A percentile compares a stretch with the other conserved stretches of the same genome.
Conservation (phyloP, 2,113 vertebrate genomes). For the Malurus elegans region DNA sequence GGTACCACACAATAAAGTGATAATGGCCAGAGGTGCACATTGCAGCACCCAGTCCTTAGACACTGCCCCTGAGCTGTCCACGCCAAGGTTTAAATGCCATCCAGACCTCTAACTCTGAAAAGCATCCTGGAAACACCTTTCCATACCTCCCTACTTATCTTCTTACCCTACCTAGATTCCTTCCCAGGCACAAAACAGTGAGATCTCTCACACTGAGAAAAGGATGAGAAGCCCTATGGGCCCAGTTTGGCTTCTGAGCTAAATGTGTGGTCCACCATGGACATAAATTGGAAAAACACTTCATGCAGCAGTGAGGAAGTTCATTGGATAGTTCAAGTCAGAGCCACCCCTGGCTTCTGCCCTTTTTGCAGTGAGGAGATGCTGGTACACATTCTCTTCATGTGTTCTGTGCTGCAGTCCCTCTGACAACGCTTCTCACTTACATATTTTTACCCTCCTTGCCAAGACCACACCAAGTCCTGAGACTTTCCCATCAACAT, state of each 20-base stretch:
- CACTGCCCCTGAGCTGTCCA: not conserved
- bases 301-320: not conserved
- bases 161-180: not conserved
- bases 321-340: not conserved
- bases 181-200: not conserved
- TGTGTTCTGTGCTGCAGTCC: not conserved
- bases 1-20: not conserved
- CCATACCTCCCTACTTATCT: accelerated
- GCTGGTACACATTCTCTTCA: not conserved
- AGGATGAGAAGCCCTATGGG: not conserved
- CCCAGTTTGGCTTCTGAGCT: not conserved
- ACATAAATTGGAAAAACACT: not conserved
- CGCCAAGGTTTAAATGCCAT: not conserved
- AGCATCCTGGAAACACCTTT: not conserved
- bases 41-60: not conserved
- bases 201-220: not conserved
- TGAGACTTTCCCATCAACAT: not conserved
- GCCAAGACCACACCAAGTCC: not conserved
- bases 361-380: not conserved
- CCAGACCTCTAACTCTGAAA: not conserved
- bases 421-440: not conserved
- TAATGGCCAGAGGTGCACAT: not conserved
- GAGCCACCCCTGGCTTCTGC: not conserved
- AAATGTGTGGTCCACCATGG: not conserved
- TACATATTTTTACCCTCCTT: not conserved